Percentiles rank a stretch among this genome's conserved stretches.
Evolutionary conservation across 2,888 invertebrate species (phyloP).

Genomic region (Lycaena phlaeas): DNA sequence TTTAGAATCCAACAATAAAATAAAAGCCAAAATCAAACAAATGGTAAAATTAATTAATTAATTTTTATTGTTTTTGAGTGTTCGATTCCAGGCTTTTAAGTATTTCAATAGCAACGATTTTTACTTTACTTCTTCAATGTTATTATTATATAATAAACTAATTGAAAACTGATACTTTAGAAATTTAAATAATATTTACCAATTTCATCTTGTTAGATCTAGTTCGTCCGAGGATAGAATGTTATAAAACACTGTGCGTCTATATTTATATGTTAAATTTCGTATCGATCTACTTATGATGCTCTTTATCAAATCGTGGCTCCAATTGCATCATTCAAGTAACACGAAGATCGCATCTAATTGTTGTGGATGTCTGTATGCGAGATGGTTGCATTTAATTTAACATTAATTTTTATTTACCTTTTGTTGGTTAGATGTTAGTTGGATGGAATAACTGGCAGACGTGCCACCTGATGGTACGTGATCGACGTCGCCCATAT

Average conservation of each 20-base stretch:
- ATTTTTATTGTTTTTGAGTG: too few species aligned
- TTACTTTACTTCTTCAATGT: neutral
- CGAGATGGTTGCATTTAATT: slow-evolving; percentile 6
- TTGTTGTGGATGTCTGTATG: slow-evolving; percentile 43
- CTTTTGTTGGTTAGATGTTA: too few species aligned
- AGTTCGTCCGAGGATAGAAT: slow-evolving; percentile 32
- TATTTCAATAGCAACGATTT: too few species aligned
- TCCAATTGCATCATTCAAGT: slow-evolving; percentile 48
- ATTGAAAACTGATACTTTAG: neutral
- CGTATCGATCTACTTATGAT: slow-evolving; percentile 44
- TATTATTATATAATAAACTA: neutral
- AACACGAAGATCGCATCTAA: slow-evolving; percentile 48
- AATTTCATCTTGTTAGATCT: slow-evolving; percentile 42
- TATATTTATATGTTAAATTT: slow-evolving; percentile 52
- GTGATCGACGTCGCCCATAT: too few species aligned
- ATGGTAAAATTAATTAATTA: too few species aligned
- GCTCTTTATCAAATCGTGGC: slow-evolving; percentile 38
- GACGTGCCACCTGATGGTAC: too few species aligned
- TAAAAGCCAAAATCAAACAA: too few species aligned
- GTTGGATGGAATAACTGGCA: too few species aligned
- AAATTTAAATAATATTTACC: slow-evolving; percentile 31
- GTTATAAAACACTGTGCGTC: slow-evolving; percentile 40
- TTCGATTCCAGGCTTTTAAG: too few species aligned
- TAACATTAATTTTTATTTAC: too few species aligned
- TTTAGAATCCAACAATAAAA: too few species aligned